Evolutionary conservation across 2,888 invertebrate genomes (phyloP).

Genomic region (Argyra leucocephala): DNA sequence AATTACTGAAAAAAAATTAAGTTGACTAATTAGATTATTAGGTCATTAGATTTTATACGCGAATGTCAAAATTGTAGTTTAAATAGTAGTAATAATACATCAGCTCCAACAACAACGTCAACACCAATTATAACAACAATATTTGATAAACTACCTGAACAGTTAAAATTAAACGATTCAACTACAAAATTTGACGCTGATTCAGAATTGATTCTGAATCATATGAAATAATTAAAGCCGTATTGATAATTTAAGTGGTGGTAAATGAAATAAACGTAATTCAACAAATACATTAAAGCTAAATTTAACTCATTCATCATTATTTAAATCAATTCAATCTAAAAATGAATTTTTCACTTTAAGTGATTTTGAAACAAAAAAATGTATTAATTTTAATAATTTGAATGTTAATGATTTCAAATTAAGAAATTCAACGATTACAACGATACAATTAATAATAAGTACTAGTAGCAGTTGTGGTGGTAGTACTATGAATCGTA

Average conservation of each 20-base stretch:
- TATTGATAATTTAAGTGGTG: slow-evolving; percentile 17
- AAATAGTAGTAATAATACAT: slow-evolving; percentile 27
- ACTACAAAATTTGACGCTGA: slow-evolving; percentile 51
- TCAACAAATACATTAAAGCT: slow-evolving; percentile 18
- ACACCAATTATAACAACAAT: slow-evolving; percentile 21
- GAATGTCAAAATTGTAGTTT: slow-evolving; percentile 29
- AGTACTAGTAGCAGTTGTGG: neutral
- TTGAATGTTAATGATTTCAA: neutral
- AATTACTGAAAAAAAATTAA: neutral
- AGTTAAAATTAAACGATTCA: slow-evolving; percentile 26
- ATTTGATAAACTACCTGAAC: slow-evolving; percentile 17
- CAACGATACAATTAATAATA: neutral
- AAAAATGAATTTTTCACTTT: neutral
- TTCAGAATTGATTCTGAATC: slow-evolving; percentile 48
- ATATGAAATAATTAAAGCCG: slow-evolving; percentile 36
- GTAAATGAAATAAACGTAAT: slow-evolving; percentile 17
- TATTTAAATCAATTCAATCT: slow-evolving; percentile 15
- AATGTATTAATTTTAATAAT: slow-evolving; percentile 10
- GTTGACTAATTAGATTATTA: neutral
- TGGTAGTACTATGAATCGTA: neutral
- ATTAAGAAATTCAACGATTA: neutral
- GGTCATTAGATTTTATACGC: slow-evolving; percentile 26
- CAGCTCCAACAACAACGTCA: slow-evolving; percentile 15
- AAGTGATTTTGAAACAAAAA: slow-evolving; percentile 35
- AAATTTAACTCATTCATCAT: slow-evolving; percentile 19